These are phyloP conservation scores for Apostichopus japonicus DNA, from an alignment of 35 echinoderm and acorn worm genomes.

Conservation along the genomic window DNA sequence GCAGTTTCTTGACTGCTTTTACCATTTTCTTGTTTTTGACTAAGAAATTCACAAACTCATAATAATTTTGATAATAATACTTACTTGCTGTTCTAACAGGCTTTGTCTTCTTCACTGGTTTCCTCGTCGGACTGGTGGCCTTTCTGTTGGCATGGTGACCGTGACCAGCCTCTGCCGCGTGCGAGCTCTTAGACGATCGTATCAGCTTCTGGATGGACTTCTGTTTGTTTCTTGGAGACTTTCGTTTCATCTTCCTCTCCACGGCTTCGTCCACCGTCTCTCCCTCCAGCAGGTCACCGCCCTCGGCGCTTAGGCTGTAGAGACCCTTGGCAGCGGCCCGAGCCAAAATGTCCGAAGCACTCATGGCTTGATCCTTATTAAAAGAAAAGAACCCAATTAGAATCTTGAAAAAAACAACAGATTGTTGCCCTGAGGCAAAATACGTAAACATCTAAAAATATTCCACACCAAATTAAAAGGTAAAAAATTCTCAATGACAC, in stretches of 20 bases:
- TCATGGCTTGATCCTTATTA: slow-evolving; percentile 93
- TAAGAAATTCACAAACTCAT: no score
- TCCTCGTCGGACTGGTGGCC: slow-evolving; percentile 33
- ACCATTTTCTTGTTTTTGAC: no score
- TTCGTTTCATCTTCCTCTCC: slow-evolving; percentile 56
- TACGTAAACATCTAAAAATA: no score
- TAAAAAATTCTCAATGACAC: no score
- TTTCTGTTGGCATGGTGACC: slow-evolving; percentile 26
- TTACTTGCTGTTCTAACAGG: slow-evolving; percentile 82
- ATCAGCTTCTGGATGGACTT: slow-evolving; percentile 55
- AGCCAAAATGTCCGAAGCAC: slow-evolving; percentile 91
- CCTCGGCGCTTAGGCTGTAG: slow-evolving; percentile 41
- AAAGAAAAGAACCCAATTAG: not conserved
- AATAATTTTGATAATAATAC: slow-evolving; percentile 20
- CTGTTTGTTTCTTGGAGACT: slow-evolving; percentile 55
- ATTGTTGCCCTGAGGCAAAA: no score
- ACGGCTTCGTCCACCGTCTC: not conserved
- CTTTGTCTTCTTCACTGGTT: slow-evolving; percentile 41
- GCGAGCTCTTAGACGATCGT: slow-evolving; percentile 63
- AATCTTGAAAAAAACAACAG: no score
- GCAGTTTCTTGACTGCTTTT: no score
- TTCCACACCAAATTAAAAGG: no score
- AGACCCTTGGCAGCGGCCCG: slow-evolving; percentile 98
- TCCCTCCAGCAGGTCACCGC: not conserved
- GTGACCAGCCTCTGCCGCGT: slow-evolving; percentile 38